Percentiles rank a stretch among this genome's conserved stretches.
These are phyloP conservation scores for Orcinus orca DNA, from an alignment of 2,113 vertebrate species.

Conservation along the genomic window DNA sequence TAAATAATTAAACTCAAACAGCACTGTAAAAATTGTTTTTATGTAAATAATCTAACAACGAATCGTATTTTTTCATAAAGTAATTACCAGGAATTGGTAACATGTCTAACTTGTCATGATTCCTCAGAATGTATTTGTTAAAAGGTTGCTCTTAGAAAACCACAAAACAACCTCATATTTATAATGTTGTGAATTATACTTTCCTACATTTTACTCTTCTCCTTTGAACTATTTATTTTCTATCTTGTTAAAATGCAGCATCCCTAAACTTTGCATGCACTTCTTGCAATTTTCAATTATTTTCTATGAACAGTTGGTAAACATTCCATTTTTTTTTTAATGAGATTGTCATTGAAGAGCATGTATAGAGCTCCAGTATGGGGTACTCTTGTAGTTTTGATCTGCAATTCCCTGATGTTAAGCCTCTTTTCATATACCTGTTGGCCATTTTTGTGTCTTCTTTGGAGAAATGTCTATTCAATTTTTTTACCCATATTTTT, in stretches of 20 bases:
- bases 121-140: conserved; percentile 41
- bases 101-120: conserved; percentile 34
- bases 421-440: neutral
- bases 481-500: neutral
- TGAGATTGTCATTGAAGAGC: neutral
- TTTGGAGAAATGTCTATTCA: neutral
- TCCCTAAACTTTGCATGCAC: neutral
- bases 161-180: neutral
- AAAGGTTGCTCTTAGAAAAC: neutral
- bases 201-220: conserved; percentile 37
- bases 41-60: conserved; percentile 57
- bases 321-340: neutral
- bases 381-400: neutral
- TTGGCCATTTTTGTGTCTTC: neutral
- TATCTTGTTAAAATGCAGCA: neutral
- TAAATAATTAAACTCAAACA: conserved; percentile 68
- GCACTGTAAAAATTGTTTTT: conserved; percentile 63
- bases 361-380: neutral
- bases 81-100: conserved; percentile 58
- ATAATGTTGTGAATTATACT: neutral
- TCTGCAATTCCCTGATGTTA: neutral
- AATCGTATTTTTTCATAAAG: conserved; percentile 46
- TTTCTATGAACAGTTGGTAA: neutral
- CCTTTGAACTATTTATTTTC: conserved; percentile 1
- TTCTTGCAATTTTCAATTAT: conserved; percentile 25